Base-by-base conservation (phyloP, 2,888 invertebrate species). In the Drosophila macrothrix region DNA sequence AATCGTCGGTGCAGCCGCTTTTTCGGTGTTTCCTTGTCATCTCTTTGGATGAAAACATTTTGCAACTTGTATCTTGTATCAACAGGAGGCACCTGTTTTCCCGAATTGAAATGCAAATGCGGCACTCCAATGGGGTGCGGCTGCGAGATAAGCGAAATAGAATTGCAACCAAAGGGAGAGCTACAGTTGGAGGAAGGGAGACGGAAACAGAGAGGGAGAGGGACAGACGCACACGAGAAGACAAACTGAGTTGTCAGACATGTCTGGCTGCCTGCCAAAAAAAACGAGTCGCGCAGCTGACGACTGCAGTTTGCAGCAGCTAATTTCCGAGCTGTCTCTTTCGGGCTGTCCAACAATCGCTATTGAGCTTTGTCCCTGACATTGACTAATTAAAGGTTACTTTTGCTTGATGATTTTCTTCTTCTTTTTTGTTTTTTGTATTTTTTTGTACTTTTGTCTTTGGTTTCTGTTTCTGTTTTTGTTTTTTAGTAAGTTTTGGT, bases 381-480 rank as follows among this genome's bases (percentile, higher is more conserved):
- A 75, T 31, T 73, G 66, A 70, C 84, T 83, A 83, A 83, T 83
- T 83, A 87, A 78, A 62, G 66, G 46, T 63, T 52, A 53, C 62
- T 28, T 49, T 53, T 46, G 3, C 46, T 16, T 16, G 14, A 16
- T 7, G 22, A 14, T 49, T 12, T 12, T 29, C 14, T 43, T 28
- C 4, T n/a, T 60, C 46, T 46, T 67, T 65, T 60, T 37, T 50
- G 37, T 37, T 50, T 46, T 67, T 65, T 60, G n/a, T n/a, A n/a
- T 50, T 46, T 67, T 65, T 60, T 37, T 50, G 37, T 37, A 16
- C 7, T 19, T 41, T 9, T 46, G 22, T 10, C 37, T 52, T 52
- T 43, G 14, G 19, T 16, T 46, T n/a, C 25, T 9, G 35, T 19
- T 29, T 25, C 39, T 9, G 4, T 19, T 29, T 25, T 28, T 39